Evolutionary conservation across 2,888 invertebrate genomes (phyloP).

Genomic region (Scaeva pyrastri): DNA sequence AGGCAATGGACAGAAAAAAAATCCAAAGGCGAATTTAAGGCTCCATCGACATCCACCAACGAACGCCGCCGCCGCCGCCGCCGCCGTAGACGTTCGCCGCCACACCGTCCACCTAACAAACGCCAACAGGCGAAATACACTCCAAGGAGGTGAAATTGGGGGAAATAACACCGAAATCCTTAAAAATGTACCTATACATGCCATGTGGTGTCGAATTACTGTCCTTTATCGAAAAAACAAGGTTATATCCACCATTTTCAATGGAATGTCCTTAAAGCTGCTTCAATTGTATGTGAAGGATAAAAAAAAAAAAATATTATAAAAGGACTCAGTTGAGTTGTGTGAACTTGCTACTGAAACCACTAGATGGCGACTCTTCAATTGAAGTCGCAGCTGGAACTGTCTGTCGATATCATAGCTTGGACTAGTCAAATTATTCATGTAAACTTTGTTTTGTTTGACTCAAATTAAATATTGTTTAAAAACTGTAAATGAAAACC

Average conservation of each 20-base stretch:
- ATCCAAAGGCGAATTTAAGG: constrained; percentile 29
- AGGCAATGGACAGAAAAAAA: constrained; percentile 41
- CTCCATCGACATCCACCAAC: not conserved
- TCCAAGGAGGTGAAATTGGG: constrained; percentile 18
- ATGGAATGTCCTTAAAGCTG: constrained; percentile 67
- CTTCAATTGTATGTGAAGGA: constrained; percentile 22
- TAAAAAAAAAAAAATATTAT: not conserved
- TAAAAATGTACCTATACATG: constrained; percentile 70
- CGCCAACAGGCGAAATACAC: not conserved
- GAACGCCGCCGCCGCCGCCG: not conserved
- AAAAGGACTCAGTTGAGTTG: not conserved
- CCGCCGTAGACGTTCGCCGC: not conserved
- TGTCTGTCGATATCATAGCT: too few species aligned
- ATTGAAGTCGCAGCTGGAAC: too few species aligned
- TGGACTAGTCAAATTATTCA: too few species aligned
- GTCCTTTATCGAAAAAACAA: constrained; percentile 70
- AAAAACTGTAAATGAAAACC: too few species aligned
- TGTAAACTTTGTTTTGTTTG: too few species aligned
- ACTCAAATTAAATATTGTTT: too few species aligned
- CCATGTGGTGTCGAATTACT: constrained; percentile 76
- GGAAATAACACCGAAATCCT: constrained; percentile 71
- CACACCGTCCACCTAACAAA: too few species aligned
- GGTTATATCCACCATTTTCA: constrained; percentile 70
- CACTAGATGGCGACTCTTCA: too few species aligned
- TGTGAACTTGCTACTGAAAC: not conserved